A percentile compares a stretch with the other conserved stretches of the same genome.
phyloP scores from a whole-genome alignment of 2,113 vertebrate species.

The Perca flavescens region DNA sequence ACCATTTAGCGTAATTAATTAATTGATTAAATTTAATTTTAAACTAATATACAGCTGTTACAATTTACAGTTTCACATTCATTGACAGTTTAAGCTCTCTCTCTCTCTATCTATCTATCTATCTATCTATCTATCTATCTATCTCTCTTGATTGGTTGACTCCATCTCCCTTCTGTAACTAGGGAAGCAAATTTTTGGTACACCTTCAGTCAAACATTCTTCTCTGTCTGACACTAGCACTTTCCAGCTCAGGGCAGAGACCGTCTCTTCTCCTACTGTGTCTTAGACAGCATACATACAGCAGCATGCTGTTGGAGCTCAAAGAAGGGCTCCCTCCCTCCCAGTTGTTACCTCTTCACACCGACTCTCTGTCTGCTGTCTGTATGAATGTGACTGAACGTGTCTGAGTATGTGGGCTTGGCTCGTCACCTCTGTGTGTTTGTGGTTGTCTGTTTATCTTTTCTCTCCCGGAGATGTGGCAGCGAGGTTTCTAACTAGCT shows the following conservation, averaged over 20 bases:
- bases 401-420: constrained; percentile 62
- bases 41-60: no score
- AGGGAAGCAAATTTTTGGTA: not conserved
- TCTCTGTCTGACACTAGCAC: constrained; percentile 9
- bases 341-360: constrained; percentile 53
- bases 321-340: constrained; percentile 43
- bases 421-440: constrained; percentile 38
- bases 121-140: no score
- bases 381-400: not conserved
- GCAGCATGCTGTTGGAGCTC: constrained; percentile 20
- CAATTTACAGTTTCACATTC: not conserved
- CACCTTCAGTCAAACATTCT: not conserved
- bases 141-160: no score
- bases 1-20: no score
- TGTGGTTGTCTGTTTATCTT: constrained; percentile 45
- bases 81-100: no score
- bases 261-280: constrained; percentile 17
- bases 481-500: constrained; percentile 30
- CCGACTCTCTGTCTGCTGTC: constrained; percentile 35
- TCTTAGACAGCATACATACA: not conserved
- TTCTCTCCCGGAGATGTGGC: constrained; percentile 17
- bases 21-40: no score
- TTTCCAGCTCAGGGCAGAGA: constrained; percentile 4
- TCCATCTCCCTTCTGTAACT: not conserved
- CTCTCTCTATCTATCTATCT: no score